A percentile compares a stretch with the other conserved stretches of the same genome.
phyloP scores from a whole-genome alignment of 2,113 vertebrate genomes.

The Sceloporus undulatus region DNA sequence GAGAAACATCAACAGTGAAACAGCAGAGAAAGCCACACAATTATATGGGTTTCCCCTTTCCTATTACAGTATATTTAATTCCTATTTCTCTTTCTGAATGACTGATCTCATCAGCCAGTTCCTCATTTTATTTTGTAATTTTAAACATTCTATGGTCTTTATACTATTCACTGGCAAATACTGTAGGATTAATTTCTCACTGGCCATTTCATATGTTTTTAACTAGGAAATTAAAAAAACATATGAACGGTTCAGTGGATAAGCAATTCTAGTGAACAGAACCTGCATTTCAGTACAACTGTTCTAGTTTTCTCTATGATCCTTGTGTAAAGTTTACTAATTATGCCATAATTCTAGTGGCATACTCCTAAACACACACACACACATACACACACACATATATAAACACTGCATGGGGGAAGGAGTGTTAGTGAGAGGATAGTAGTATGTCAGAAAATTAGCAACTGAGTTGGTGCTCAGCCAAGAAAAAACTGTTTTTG shows the following conservation, averaged over 20 bases:
- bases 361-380: not conserved
- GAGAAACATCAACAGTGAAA: constrained; percentile 11
- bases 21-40: not conserved
- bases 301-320: not conserved
- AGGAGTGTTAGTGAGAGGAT: not conserved
- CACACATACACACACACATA: no score
- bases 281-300: not conserved
- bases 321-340: not conserved
- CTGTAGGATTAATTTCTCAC: not conserved
- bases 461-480: not conserved
- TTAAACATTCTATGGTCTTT: constrained; percentile 50
- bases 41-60: constrained; percentile 33
- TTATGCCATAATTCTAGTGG: not conserved
- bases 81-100: constrained; percentile 67
- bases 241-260: not conserved
- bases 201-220: not conserved
- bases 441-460: not conserved
- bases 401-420: no score
- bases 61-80: constrained; percentile 53
- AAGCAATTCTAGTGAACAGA: constrained; percentile 6
- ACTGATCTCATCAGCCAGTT: constrained; percentile 56
- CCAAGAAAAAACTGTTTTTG: not conserved
- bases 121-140: constrained; percentile 67
- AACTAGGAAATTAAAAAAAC: not conserved
- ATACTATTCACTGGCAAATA: not conserved